Conservation (phyloP, 2,888 invertebrate species). For the Agelastica alni region DNA sequence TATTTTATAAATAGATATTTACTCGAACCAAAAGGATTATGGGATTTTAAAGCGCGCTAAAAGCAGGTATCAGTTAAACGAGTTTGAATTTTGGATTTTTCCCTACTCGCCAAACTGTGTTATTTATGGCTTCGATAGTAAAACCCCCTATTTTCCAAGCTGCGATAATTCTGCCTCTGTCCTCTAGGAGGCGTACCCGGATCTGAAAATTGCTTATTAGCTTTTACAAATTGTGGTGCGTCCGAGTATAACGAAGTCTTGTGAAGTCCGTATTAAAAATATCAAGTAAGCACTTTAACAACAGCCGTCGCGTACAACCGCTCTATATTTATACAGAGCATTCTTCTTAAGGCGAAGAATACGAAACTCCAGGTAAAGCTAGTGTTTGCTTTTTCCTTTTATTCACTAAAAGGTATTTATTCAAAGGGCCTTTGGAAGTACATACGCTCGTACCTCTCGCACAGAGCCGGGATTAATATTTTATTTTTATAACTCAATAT, state of each 20-base stretch:
- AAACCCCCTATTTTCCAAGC: too few relatives aligned
- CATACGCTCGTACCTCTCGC: neutral
- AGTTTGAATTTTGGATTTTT: too few relatives aligned
- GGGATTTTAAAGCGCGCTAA: too few relatives aligned
- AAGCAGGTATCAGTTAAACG: too few relatives aligned
- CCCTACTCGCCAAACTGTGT: too few relatives aligned
- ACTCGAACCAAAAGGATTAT: too few relatives aligned
- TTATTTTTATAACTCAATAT: neutral
- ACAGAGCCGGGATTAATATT: neutral
- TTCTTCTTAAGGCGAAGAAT: neutral
- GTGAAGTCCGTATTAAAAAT: neutral
- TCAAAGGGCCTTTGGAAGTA: constrained; percentile 1
- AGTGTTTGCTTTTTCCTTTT: constrained; percentile 1
- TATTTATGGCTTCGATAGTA: too few relatives aligned
- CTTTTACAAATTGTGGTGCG: neutral
- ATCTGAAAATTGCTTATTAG: neutral
- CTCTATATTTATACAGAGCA: constrained; percentile 2
- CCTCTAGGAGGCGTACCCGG: neutral
- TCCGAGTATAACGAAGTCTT: too few relatives aligned
- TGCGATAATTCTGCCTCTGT: neutral
- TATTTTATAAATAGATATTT: too few relatives aligned
- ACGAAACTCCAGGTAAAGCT: constrained; percentile 3
- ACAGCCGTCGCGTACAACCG: neutral
- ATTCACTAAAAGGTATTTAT: constrained; percentile 4
- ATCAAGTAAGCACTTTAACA: neutral